phyloP scores from a whole-genome alignment of 2,797 vertebrate species.

The Gallinago stenura region DNA sequence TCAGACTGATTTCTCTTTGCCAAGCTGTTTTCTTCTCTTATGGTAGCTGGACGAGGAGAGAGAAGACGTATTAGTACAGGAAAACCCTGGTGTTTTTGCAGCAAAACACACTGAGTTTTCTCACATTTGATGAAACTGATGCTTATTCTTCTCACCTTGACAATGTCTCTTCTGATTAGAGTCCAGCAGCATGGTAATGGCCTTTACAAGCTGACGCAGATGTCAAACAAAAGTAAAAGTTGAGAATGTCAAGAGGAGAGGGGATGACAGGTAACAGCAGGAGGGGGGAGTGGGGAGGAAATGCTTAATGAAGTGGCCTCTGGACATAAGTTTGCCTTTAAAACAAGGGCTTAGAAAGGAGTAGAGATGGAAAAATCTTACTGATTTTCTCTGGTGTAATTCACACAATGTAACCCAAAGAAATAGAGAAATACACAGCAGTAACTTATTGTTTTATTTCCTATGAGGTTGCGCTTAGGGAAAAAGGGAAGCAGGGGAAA shows the following conservation, averaged over 20 bases:
- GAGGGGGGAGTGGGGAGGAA: background rate
- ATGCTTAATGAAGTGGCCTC: background rate
- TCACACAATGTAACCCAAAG: background rate
- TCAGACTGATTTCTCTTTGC: background rate
- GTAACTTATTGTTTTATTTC: background rate
- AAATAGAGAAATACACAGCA: background rate
- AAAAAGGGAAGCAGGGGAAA: background rate
- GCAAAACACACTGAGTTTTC: background rate
- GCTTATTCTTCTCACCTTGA: constrained; percentile 23
- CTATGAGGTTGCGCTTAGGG: background rate
- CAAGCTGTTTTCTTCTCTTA: background rate
- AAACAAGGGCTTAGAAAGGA: background rate
- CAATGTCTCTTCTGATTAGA: constrained; percentile 9
- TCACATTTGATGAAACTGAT: background rate
- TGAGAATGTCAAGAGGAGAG: constrained; percentile 6
- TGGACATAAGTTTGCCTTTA: background rate
- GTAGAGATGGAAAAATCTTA: background rate
- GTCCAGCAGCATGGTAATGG: background rate
- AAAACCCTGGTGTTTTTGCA: background rate
- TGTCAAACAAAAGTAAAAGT: constrained; percentile 25
- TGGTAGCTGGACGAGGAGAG: background rate
- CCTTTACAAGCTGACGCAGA: constrained; percentile 19
- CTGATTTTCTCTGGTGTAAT: background rate
- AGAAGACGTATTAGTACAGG: background rate
- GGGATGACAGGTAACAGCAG: background rate